A percentile compares a stretch with the other conserved stretches of the same genome.
Conservation (phyloP, 2,888 invertebrate species). For the Drosophila macrospina region DNA sequence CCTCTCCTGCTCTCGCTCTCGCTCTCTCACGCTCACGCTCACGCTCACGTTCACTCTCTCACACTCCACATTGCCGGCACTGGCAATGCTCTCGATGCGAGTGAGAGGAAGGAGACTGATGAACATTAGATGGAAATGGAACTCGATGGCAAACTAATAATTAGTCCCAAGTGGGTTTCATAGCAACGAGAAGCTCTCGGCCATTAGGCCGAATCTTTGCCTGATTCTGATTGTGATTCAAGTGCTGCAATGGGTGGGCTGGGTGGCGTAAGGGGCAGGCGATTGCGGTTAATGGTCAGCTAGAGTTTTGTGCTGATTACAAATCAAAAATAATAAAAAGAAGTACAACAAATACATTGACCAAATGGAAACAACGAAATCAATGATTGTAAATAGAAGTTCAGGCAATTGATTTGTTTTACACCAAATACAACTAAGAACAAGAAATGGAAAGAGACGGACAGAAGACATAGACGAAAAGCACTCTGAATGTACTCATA, state of each 20-base stretch:
- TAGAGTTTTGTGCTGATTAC: constrained; percentile 51
- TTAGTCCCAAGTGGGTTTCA: constrained; percentile 78
- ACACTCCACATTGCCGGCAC: background rate
- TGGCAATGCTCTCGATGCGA: background rate
- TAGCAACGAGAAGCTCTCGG: constrained; percentile 64
- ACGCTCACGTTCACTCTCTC: constrained; percentile 10
- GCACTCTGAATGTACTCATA: background rate
- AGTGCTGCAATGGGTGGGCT: background rate
- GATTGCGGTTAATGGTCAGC: constrained; percentile 59
- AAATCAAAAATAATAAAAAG: constrained; percentile 23
- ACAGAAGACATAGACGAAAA: background rate
- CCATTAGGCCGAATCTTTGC: constrained; percentile 45
- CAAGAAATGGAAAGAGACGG: background rate
- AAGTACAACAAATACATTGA: constrained; percentile 8
- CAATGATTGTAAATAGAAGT: constrained; percentile 18
- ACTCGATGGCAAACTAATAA: constrained; percentile 67
- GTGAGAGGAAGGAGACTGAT: constrained; percentile 28
- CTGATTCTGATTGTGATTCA: constrained; percentile 19
- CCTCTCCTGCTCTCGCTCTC: constrained; percentile 6
- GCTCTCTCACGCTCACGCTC: background rate
- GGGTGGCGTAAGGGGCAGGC: too few relatives aligned
- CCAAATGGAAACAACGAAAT: constrained; percentile 9
- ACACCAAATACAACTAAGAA: background rate
- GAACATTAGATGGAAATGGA: constrained; percentile 40
- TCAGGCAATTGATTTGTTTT: constrained; percentile 11